Conservation (phyloP, 2,797 vertebrate genomes). For the Falco novaeseelandiae region DNA sequence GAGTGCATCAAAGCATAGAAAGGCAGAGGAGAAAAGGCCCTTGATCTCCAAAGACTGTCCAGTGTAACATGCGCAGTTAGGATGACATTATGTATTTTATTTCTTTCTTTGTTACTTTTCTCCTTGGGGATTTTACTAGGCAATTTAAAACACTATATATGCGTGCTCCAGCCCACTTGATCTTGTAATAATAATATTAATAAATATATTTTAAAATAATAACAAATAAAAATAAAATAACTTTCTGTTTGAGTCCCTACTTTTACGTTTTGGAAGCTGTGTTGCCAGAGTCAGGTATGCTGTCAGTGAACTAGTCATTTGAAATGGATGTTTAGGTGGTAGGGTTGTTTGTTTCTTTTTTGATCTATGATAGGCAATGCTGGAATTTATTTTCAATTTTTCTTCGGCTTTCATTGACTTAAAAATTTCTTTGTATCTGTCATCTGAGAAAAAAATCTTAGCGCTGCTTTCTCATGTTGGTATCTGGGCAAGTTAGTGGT, state of each 20-base stretch:
- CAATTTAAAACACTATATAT: neutral
- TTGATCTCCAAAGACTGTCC: neutral
- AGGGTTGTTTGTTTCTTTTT: neutral
- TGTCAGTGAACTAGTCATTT: neutral
- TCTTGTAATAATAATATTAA: too few species aligned
- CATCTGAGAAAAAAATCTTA: neutral
- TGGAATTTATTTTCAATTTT: neutral
- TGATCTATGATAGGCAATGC: neutral
- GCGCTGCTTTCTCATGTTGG: neutral
- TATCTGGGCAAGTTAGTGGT: neutral
- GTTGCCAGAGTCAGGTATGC: neutral
- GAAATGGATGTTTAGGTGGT: neutral
- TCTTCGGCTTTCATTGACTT: neutral
- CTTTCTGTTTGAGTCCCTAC: neutral
- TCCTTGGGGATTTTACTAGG: neutral
- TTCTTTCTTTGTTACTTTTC: neutral
- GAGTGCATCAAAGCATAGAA: neutral
- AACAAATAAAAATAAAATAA: too few species aligned
- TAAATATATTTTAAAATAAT: too few species aligned
- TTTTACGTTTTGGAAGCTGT: neutral
- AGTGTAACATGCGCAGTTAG: neutral
- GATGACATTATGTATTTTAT: neutral
- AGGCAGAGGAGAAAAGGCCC: neutral
- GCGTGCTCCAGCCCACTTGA: neutral
- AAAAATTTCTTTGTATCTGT: neutral